A percentile compares a stretch with the other conserved stretches of the same genome.
These are phyloP conservation scores for Pongo abelii DNA, from an alignment of 2,113 vertebrate genomes.

Conservation along the genomic window DNA sequence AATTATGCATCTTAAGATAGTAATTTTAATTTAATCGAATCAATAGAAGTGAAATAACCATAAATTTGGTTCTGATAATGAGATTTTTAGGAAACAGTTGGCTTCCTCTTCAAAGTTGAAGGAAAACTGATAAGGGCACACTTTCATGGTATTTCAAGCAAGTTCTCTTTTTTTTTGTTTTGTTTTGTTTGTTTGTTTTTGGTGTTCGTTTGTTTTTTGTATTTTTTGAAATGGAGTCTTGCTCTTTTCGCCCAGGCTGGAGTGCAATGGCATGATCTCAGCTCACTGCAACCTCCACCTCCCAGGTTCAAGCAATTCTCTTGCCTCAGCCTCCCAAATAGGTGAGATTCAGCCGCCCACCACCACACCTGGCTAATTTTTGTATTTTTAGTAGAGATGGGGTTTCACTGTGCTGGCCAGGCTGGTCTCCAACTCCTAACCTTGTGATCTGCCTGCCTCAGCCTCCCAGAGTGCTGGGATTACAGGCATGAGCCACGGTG, in stretches of 20 bases:
- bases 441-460: fast-evolving
- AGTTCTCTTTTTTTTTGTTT: background rate
- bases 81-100: background rate
- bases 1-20: background rate
- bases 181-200: background rate
- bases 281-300: no score
- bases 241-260: no score
- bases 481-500: no score
- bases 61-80: background rate
- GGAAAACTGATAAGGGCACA: background rate
- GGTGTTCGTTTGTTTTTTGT: background rate
- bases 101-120: background rate
- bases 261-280: no score
- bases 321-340: no score
- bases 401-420: no score
- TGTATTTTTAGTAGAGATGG: no score
- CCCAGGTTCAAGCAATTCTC: no score
- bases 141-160: background rate
- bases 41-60: background rate
- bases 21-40: background rate
- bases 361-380: no score
- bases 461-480: no score
- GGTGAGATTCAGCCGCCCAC: no score
- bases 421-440: no score
- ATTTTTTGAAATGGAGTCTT: background rate